A percentile compares a stretch with the other conserved stretches of the same genome.
Evolutionary conservation across 2,888 invertebrate species (phyloP).

Genomic region (Morpho achilles): DNA sequence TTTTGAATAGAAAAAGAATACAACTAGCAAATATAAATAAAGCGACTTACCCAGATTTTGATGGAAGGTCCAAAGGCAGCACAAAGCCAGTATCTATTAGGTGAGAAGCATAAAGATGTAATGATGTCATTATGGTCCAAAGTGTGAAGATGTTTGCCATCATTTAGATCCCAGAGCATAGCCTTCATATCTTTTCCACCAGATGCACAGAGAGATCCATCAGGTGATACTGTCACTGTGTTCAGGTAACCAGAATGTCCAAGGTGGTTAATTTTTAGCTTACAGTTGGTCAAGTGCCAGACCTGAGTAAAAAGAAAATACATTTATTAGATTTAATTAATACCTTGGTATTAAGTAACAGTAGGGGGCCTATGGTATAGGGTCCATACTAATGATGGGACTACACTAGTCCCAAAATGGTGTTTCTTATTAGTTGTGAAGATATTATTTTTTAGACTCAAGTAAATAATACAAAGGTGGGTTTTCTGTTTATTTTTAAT

Average conservation of each 20-base stretch:
- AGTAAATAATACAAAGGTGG: too few species aligned
- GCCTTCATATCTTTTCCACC: conserved; percentile 99
- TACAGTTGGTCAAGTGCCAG: conserved; percentile 99
- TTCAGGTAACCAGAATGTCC: conserved; percentile 99
- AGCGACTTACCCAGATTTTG: conserved; percentile 93
- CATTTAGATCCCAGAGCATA: conserved; percentile 99
- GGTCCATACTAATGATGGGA: too few species aligned
- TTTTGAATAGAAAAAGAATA: too few species aligned
- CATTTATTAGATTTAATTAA: background rate
- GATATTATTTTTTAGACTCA: too few species aligned
- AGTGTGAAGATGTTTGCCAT: conserved; percentile 99
- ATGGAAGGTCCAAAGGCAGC: conserved; percentile 99
- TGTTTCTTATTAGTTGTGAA: too few species aligned
- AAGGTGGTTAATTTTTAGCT: conserved; percentile 98
- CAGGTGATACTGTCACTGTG: conserved; percentile 99
- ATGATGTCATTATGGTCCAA: conserved; percentile 99
- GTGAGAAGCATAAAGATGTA: conserved; percentile 98
- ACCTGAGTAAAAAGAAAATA: conserved; percentile 76
- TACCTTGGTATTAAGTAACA: too few species aligned
- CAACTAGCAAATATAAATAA: background rate
- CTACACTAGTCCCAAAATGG: too few species aligned
- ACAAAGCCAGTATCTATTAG: conserved; percentile 99
- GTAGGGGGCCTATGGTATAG: too few species aligned
- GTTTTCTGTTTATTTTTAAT: too few species aligned
- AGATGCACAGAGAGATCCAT: conserved; percentile 99